Evolutionary conservation across 2,888 invertebrate genomes (phyloP), one percentile per base, ranked within the genome.

Genomic region (Pherbina coryleti): DNA sequence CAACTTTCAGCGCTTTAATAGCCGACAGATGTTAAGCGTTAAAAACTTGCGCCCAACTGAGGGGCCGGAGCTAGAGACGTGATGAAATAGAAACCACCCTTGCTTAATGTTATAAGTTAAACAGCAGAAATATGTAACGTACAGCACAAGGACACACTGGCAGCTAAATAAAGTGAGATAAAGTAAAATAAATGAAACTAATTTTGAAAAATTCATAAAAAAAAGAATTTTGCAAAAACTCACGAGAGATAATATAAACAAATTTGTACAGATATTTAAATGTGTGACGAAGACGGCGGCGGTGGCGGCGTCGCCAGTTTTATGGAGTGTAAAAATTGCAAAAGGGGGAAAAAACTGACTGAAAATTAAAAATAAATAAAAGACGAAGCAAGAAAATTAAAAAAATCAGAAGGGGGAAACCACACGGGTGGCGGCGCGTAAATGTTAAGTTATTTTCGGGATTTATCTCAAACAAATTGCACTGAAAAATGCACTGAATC

Each of bases 21-120:
- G 87, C 82, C 83, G 88, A 87, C 87, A 87, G 87, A 88, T 87
- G 87, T 87, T 86, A 82, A 78, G 77, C 76, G 71, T 78, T 75
- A 80, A 77, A 76, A 76, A 76, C 66, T 66, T 75, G 67, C 75
- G 75, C 66, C 25, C 44, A 14, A 60, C 60, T 25, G 11, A 14
- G n/a, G 3, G 14, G 28, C 28, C 2, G 31, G 31, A 25, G 28
- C 34, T 34, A 55, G 55, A 55, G 64, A 31, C 64, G n/a, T 5
- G 57, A n/a, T n/a, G 72, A 14, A 9, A 57, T 22, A n/a, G 19
- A 62, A 74, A 74, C 51, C 74, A 64, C 64, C 72, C 72, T 72
- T 72, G 22, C 7, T 34, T 70, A 51, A 55, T 19, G 17, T 22
- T 22, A 57, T 25, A 19, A 57, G 22, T 11, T 25, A 19, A 22